These are phyloP conservation scores for Zhuqinia jingwanae DNA, from an alignment of 2,888 invertebrate genomes.

Conservation along the genomic window DNA sequence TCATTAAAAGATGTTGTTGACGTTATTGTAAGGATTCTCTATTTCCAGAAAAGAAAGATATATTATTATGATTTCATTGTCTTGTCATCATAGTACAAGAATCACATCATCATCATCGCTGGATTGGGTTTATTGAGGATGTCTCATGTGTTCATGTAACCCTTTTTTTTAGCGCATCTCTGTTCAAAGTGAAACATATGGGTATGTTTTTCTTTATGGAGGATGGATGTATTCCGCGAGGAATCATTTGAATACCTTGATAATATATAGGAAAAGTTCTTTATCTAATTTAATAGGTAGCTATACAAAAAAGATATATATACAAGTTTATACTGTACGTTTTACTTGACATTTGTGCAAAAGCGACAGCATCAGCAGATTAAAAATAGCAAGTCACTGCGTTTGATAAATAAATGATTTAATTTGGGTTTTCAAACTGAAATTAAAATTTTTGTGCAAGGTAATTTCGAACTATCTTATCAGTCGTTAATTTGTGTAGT, in stretches of 20 bases:
- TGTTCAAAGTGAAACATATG: slow-evolving; percentile 9
- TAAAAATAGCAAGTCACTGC: slow-evolving; percentile 18
- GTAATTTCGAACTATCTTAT: not conserved
- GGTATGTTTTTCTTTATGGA: not conserved
- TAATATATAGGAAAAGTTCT: not conserved
- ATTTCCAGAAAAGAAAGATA: too few relatives aligned
- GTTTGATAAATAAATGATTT: not conserved
- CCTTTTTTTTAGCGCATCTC: slow-evolving; percentile 27
- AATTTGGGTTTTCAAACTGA: not conserved
- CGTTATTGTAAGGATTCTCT: too few relatives aligned
- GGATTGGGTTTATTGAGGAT: not conserved
- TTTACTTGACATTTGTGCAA: not conserved
- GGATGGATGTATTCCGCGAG: not conserved
- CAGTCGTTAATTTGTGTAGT: too few relatives aligned
- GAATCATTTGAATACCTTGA: slow-evolving; percentile 5
- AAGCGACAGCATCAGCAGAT: not conserved
- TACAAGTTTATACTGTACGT: too few relatives aligned
- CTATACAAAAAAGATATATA: too few relatives aligned
- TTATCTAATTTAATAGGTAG: too few relatives aligned
- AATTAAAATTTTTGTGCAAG: not conserved
- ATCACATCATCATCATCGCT: too few relatives aligned
- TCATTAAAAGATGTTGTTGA: too few relatives aligned
- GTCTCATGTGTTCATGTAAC: not conserved
- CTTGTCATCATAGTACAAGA: too few relatives aligned
- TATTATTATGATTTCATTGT: too few relatives aligned